Percentiles rank a stretch among this genome's conserved stretches.
These are phyloP conservation scores for Sycophaga agraensis DNA, from an alignment of 1,140 invertebrate species.

Conservation along the genomic window DNA sequence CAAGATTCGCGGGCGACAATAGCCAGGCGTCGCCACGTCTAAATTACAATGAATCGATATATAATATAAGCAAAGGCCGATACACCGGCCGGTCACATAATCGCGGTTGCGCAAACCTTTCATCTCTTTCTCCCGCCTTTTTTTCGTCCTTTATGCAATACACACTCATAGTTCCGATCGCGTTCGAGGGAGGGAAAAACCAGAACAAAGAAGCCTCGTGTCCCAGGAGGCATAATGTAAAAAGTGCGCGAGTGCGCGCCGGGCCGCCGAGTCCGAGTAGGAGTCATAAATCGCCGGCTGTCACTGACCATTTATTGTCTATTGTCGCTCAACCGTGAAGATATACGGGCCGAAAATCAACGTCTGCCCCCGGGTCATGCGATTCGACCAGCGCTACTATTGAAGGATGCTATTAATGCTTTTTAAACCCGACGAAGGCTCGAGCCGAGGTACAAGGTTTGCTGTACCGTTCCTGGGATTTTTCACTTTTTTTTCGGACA, in stretches of 20 bases:
- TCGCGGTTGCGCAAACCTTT: background rate
- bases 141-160: background rate
- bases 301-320: constrained; percentile 29
- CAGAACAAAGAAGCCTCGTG: constrained; percentile 24
- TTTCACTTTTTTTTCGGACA: too few relatives aligned
- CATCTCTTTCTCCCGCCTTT: too few relatives aligned
- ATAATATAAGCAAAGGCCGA: constrained; percentile 7
- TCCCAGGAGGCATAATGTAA: constrained; percentile 18
- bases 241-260: constrained; percentile 3
- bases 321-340: constrained; percentile 24
- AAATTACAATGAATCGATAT: background rate
- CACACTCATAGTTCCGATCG: background rate
- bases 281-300: constrained; percentile 20
- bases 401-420: too few relatives aligned
- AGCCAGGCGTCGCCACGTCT: too few relatives aligned
- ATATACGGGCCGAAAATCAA: constrained; percentile 21
- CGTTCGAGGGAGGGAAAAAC: background rate
- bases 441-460: too few relatives aligned
- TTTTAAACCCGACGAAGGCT: too few relatives aligned
- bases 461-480: too few relatives aligned
- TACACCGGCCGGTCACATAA: background rate
- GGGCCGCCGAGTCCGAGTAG: background rate
- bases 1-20: background rate
- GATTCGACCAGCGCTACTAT: too few relatives aligned
- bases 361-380: background rate